Percentiles rank a stretch among this genome's conserved stretches.
Evolutionary conservation across 2,797 vertebrate species (phyloP).

Genomic region (Sebastes taczanowskii): DNA sequence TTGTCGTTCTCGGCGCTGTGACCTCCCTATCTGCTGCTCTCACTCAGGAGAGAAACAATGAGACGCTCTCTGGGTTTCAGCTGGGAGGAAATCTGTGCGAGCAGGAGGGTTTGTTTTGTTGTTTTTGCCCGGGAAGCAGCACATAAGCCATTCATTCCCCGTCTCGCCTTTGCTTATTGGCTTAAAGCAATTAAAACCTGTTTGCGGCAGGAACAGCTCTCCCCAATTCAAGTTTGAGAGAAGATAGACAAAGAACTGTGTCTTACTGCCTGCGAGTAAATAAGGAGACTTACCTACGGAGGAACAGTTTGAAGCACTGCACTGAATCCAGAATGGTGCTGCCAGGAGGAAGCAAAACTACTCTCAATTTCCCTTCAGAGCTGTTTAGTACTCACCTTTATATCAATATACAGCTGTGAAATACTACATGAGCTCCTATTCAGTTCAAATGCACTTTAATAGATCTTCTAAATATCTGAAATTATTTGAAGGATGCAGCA

Average conservation of each 20-base stretch:
- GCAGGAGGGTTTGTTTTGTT: slow-evolving; percentile 52
- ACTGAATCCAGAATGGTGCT: slow-evolving; percentile 6
- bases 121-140: slow-evolving; percentile 46
- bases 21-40: slow-evolving; percentile 48
- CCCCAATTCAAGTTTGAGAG: slow-evolving; percentile 30
- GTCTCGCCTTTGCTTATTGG: slow-evolving; percentile 57
- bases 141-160: slow-evolving; percentile 47
- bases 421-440: neutral
- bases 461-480: neutral
- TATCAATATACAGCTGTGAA: neutral
- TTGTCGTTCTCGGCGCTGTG: slow-evolving; percentile 14
- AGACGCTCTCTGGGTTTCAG: slow-evolving; percentile 54
- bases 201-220: slow-evolving; percentile 27
- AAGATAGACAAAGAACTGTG: slow-evolving; percentile 41
- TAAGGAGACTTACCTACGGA: slow-evolving; percentile 38
- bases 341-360: slow-evolving; percentile 7
- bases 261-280: slow-evolving; percentile 41
- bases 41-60: slow-evolving; percentile 52
- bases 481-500: neutral
- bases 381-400: slow-evolving; percentile 10
- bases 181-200: slow-evolving; percentile 73
- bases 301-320: neutral
- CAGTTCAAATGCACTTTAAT: neutral
- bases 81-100: slow-evolving; percentile 43
- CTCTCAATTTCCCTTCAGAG: slow-evolving; percentile 5